A percentile compares a stretch with the other conserved stretches of the same genome.
These are phyloP conservation scores for Diploptera punctata DNA, from an alignment of 2,888 invertebrate species.

Conservation along the genomic window DNA sequence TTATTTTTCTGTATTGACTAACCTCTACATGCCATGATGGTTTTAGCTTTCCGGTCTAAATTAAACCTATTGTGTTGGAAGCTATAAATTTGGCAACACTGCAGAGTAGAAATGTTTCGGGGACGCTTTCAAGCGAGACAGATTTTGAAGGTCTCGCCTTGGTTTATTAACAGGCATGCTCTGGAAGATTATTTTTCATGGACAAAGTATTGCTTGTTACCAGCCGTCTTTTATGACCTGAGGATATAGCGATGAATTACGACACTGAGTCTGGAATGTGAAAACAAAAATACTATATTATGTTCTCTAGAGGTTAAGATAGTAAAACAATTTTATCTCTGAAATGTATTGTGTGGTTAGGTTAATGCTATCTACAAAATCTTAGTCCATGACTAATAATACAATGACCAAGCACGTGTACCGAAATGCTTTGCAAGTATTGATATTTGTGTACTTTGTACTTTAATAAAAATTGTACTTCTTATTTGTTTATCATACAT, in stretches of 20 bases:
- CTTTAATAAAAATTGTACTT: too few relatives aligned
- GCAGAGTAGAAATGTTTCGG: not conserved
- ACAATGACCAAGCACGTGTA: too few relatives aligned
- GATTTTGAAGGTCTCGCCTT: not conserved
- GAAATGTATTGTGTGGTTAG: too few relatives aligned
- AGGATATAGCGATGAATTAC: not conserved
- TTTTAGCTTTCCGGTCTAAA: not conserved
- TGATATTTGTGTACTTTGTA: too few relatives aligned
- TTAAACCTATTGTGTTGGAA: not conserved
- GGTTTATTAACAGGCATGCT: slow-evolving; percentile 6
- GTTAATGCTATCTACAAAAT: too few relatives aligned
- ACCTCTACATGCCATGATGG: not conserved
- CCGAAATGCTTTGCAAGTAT: too few relatives aligned
- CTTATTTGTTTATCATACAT: too few relatives aligned
- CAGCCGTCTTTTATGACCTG: not conserved
- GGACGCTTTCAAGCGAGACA: not conserved
- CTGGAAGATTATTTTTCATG: not conserved
- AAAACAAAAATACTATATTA: too few relatives aligned
- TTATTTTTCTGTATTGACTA: not conserved
- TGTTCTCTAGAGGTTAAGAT: too few relatives aligned
- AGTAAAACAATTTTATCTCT: too few relatives aligned
- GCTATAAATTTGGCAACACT: slow-evolving; percentile 8
- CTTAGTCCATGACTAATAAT: too few relatives aligned
- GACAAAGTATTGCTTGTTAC: not conserved
- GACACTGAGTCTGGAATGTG: not conserved